A percentile compares a stretch with the other conserved stretches of the same genome.
Evolutionary conservation across 2,888 invertebrate species (phyloP).

Genomic region (Acrocera orbiculus): DNA sequence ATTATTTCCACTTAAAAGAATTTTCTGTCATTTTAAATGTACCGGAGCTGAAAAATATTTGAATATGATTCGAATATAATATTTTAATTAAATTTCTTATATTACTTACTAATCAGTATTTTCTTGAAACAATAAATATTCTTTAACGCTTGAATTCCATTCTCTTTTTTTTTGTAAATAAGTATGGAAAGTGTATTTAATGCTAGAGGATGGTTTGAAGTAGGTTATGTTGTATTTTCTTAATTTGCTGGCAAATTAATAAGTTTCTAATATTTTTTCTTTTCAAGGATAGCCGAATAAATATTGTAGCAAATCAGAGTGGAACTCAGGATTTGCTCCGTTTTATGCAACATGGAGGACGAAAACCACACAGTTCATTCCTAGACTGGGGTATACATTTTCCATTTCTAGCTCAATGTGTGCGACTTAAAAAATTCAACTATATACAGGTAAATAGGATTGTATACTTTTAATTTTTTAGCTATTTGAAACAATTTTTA

Average conservation of each 20-base stretch:
- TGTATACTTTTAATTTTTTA: too few relatives aligned
- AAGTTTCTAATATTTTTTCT: too few relatives aligned
- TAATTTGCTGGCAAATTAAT: background rate
- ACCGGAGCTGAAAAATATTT: too few relatives aligned
- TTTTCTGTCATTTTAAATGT: too few relatives aligned
- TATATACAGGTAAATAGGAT: slow-evolving; percentile 54
- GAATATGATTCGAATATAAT: too few relatives aligned
- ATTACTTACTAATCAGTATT: too few relatives aligned
- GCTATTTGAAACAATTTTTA: too few relatives aligned
- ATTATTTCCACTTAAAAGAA: too few relatives aligned
- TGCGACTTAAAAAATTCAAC: slow-evolving; percentile 43
- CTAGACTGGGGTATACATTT: slow-evolving; percentile 40
- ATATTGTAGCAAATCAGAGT: slow-evolving; percentile 17
- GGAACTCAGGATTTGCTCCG: slow-evolving; percentile 38
- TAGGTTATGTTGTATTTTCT: slow-evolving; percentile 9
- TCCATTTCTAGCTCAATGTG: slow-evolving; percentile 48
- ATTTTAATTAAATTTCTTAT: too few relatives aligned
- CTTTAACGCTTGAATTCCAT: too few relatives aligned
- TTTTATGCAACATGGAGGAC: slow-evolving; percentile 39
- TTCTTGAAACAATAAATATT: too few relatives aligned
- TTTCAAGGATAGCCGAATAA: background rate
- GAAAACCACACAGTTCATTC: slow-evolving; percentile 35
- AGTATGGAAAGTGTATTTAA: slow-evolving; percentile 19
- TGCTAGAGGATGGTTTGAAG: slow-evolving; percentile 30
- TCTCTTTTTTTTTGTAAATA: too few relatives aligned